Evolutionary conservation across 1,140 invertebrate genomes (phyloP).

Genomic region (Drosophila burlai): DNA sequence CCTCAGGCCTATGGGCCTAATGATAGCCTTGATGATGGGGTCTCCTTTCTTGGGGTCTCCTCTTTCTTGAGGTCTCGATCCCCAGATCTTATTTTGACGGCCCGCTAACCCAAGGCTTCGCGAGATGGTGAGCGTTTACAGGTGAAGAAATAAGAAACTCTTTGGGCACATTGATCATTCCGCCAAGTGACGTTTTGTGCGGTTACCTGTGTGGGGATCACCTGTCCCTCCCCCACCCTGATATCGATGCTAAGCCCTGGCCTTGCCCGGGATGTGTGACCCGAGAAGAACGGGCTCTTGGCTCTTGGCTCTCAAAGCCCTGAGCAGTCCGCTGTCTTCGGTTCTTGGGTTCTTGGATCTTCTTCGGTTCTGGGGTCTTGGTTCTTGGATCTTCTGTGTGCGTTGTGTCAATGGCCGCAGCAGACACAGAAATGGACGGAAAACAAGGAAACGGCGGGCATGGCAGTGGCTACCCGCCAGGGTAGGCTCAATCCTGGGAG

Average conservation of each 20-base stretch:
- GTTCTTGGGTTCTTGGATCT: not conserved
- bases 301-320: slow-evolving; percentile 4
- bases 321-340: slow-evolving; percentile 40
- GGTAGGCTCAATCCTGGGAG: slow-evolving; percentile 59
- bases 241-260: slow-evolving; percentile 29
- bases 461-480: slow-evolving; percentile 11
- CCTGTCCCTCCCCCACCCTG: slow-evolving; percentile 1
- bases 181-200: slow-evolving; percentile 69
- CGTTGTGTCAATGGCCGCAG: slow-evolving; percentile 76
- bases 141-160: slow-evolving; percentile 46
- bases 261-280: slow-evolving; percentile 45
- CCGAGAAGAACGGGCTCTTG: slow-evolving; percentile 23
- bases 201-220: slow-evolving; percentile 34
- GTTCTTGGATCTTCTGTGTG: slow-evolving; percentile 16
- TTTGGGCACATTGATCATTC: slow-evolving; percentile 64
- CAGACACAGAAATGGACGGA: slow-evolving; percentile 38
- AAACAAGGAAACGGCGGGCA: slow-evolving; percentile 2
- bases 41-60: slow-evolving; percentile 11
- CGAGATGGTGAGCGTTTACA: slow-evolving; percentile 27
- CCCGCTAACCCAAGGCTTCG: slow-evolving; percentile 5
- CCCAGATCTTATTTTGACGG: slow-evolving; percentile 39
- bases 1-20: slow-evolving; percentile 59
- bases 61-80: slow-evolving; percentile 23
- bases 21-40: slow-evolving; percentile 66
- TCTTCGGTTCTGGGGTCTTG: not conserved